Percentiles rank a stretch among this genome's conserved stretches.
Evolutionary conservation across 1,140 invertebrate species (phyloP).

Genomic region (Bombus waltoni): DNA sequence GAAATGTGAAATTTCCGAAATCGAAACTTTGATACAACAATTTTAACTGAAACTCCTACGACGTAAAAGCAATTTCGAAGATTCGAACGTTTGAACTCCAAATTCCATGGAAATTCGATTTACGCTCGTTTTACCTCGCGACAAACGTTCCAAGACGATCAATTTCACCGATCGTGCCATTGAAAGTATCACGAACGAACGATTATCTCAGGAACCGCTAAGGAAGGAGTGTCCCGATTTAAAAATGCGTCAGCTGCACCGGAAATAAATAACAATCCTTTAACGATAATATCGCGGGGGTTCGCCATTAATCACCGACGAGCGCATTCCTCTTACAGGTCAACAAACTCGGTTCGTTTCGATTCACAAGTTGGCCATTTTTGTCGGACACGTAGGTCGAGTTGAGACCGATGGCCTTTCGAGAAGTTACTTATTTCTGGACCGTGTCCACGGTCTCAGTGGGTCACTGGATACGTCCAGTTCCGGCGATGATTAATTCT

Average conservation of each 20-base stretch:
- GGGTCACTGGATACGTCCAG: conserved; percentile 50
- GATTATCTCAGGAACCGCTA: not conserved
- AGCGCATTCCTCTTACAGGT: not conserved
- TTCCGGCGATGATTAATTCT: conserved; percentile 65
- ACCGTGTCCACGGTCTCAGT: conserved; percentile 46
- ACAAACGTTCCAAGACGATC: not conserved
- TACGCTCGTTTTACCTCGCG: not conserved
- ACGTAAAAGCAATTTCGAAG: not conserved
- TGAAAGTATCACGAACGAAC: not conserved
- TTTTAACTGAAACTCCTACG: not conserved
- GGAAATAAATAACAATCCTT: conserved; percentile 15
- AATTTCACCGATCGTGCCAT: not conserved
- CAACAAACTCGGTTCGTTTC: conserved; percentile 45
- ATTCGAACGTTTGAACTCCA: too few relatives aligned
- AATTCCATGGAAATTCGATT: not conserved
- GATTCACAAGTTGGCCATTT: conserved; percentile 24
- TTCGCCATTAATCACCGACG: conserved; percentile 23
- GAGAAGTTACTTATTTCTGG: conserved; percentile 58
- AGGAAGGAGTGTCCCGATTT: not conserved
- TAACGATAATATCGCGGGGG: not conserved
- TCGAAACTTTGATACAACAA: not conserved
- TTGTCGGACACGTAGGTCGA: not conserved
- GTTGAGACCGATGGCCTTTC: conserved; percentile 51
- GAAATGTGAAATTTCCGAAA: not conserved
- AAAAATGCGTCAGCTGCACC: not conserved